Base-by-base conservation (phyloP, 2,113 vertebrate genomes). In the Laticauda colubrina region DNA sequence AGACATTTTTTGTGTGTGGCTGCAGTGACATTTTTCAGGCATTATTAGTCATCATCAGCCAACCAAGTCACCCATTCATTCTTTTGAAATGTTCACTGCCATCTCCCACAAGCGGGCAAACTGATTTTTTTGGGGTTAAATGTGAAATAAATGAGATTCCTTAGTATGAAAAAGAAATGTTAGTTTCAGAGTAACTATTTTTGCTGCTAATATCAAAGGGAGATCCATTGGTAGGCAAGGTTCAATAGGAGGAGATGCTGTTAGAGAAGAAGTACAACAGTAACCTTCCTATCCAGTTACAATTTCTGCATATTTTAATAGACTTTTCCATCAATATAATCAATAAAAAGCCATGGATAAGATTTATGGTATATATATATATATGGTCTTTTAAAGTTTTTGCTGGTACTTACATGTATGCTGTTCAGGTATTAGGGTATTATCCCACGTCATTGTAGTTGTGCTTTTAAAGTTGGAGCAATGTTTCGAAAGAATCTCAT, bases 21-120 rank as follows among this genome's bases (percentile, higher is more conserved):
- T 61, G 94, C 91, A 0, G 95, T 95, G 94, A 96, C 95, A 95
- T 96, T 97, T 97, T 94, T 95, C 96, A 94, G 94, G 51, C 93
- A 69, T 92, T 94, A 91, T 61, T 85, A 56, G 61, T 93, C 96
- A 94, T 95, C 51, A 7, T 89, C 45, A 20, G 96, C 91, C 91
- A 93, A 94, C 87, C 94, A 94, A 88, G 90, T 90, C 48, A 4
- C 26, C 89, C 87, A 24, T 86, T 92, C 91, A 56, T n/a, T 85
- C 89, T 92, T 90, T 90, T 20, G 89, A 45, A 91, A 55, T 43
- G 39, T 7, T 61, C 48, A 93, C 95, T 96, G 94, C 87, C 93
- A 85, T 85, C 64, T 54, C 48, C 93, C 87, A 18, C 34, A 90
- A 93, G 34, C 90, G 90, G 86, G 89, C 85, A 95, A 93, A 89